Percentiles rank a stretch among this genome's conserved stretches.
Evolutionary conservation across 1,140 invertebrate genomes (phyloP).

Genomic region (Drosophila takahashii): DNA sequence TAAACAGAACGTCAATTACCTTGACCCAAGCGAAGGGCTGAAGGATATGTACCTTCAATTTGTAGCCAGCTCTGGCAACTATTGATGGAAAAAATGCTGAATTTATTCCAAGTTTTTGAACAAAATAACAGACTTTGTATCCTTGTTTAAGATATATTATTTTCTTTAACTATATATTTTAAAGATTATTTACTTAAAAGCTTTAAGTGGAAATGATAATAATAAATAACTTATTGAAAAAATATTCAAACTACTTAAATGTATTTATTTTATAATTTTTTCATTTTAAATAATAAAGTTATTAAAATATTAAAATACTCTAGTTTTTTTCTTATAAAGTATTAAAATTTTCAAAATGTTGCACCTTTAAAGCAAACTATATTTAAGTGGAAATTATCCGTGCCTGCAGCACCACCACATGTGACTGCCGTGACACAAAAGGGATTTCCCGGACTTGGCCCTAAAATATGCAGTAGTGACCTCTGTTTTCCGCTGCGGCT

Average conservation of each 20-base stretch:
- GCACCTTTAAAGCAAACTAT: not conserved
- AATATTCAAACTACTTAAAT: no score
- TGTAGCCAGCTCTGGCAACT: not conserved
- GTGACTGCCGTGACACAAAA: not conserved
- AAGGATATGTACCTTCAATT: not conserved
- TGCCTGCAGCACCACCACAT: not conserved
- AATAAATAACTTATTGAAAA: no score
- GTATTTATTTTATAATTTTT: no score
- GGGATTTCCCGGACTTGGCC: constrained; percentile 13
- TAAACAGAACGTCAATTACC: constrained; percentile 21
- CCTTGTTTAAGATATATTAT: no score
- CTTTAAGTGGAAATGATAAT: no score
- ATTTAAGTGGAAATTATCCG: not conserved
- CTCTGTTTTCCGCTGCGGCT: constrained; percentile 22
- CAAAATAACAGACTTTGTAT: no score
- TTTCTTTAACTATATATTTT: no score
- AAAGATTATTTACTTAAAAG: no score
- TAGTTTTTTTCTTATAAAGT: no score
- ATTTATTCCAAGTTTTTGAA: not conserved
- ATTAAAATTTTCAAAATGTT: no score
- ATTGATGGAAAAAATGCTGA: not conserved
- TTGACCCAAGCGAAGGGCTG: constrained; percentile 24
- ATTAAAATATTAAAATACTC: no score
- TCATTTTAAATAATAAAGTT: no score
- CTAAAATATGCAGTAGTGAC: constrained; percentile 47